A percentile compares a stretch with the other conserved stretches of the same genome.
Conservation (phyloP, 2,113 vertebrate genomes). For the Tor tambroides region DNA sequence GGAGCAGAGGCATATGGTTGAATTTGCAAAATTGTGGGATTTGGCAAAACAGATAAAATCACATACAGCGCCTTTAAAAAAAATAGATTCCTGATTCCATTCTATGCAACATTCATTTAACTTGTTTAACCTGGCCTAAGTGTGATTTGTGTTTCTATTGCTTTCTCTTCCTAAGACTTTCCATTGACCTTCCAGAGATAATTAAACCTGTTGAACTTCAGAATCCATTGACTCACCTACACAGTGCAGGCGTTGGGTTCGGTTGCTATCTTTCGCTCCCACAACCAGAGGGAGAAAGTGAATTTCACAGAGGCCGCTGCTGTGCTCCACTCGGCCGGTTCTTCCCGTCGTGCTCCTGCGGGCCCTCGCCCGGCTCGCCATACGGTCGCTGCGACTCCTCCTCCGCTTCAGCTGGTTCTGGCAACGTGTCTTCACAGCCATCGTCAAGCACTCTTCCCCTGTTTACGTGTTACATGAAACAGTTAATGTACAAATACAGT, state of each 20-base stretch:
- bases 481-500: neutral
- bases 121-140: neutral
- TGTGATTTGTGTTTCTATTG: neutral
- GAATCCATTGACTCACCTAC: constrained; percentile 70
- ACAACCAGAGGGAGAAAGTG: constrained; percentile 80
- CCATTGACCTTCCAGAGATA: neutral
- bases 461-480: neutral
- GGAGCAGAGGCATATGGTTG: neutral
- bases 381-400: constrained; percentile 68
- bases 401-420: constrained; percentile 80
- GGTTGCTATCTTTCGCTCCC: constrained; percentile 71
- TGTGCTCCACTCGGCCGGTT: constrained; percentile 58
- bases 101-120: neutral
- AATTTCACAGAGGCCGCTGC: constrained; percentile 75
- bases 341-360: constrained; percentile 21
- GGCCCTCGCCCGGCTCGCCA: constrained; percentile 50
- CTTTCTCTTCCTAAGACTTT: neutral
- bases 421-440: constrained; percentile 78
- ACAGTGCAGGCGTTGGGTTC: constrained; percentile 77
- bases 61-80: too few species aligned
- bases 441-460: constrained; percentile 79
- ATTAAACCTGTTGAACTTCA: neutral
- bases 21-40: neutral
- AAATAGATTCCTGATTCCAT: neutral
- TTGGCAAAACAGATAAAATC: neutral